These are phyloP conservation scores for Leptopilina syphax DNA, from an alignment of 2,888 invertebrate genomes.

Conservation along the genomic window DNA sequence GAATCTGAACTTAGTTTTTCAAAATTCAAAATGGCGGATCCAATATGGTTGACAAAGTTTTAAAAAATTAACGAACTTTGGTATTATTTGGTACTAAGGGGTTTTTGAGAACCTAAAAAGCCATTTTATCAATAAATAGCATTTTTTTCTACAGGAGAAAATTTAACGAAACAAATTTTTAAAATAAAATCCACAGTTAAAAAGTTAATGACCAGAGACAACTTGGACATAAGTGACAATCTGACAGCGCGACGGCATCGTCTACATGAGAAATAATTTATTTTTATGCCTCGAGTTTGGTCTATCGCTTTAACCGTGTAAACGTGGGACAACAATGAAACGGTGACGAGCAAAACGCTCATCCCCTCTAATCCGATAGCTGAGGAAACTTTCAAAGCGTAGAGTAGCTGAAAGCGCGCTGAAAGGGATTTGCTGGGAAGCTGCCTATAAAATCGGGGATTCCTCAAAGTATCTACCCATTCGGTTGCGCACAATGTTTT, in stretches of 20 bases:
- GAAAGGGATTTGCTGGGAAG: constrained; percentile 36
- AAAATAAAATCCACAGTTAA: background rate
- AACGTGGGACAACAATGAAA: constrained; percentile 28
- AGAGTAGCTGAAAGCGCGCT: constrained; percentile 35
- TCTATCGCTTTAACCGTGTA: constrained; percentile 37
- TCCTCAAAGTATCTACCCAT: constrained; percentile 13
- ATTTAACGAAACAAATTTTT: background rate
- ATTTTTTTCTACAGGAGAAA: background rate
- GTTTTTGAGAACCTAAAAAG: no score
- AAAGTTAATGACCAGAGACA: background rate
- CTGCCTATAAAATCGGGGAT: constrained; percentile 38
- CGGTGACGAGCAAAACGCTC: constrained; percentile 39
- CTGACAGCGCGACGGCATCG: background rate
- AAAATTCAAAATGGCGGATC: no score
- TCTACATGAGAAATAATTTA: background rate
- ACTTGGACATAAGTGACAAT: constrained; percentile 6
- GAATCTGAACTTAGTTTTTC: no score
- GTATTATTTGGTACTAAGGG: no score
- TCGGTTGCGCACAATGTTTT: constrained; percentile 3
- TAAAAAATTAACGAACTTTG: no score
- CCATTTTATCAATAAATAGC: no score
- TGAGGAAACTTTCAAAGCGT: constrained; percentile 39
- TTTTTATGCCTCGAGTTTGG: constrained; percentile 11
- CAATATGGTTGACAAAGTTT: no score
- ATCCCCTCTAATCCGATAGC: constrained; percentile 38